Conservation (phyloP, 2,113 vertebrate genomes). For the Turnix velox region DNA sequence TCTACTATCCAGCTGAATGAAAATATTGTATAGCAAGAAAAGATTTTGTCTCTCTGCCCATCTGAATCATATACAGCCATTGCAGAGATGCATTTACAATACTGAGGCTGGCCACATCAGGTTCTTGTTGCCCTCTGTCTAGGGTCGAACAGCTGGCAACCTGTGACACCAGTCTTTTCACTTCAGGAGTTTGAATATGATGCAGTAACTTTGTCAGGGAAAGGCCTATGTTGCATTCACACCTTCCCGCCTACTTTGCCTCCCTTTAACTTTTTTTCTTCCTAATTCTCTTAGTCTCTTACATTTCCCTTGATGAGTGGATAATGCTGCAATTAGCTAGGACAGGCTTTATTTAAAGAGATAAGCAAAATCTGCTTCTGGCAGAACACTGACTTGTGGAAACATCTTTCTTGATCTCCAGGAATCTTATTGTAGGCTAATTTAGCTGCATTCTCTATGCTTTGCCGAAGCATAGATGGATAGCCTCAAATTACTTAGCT, state of each 20-base stretch:
- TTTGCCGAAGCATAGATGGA: neutral
- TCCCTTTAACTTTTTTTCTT: neutral
- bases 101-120: neutral
- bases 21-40: neutral
- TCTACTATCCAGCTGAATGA: neutral
- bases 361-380: neutral
- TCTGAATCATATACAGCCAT: neutral
- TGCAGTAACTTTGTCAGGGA: neutral
- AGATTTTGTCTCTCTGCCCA: neutral
- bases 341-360: neutral
- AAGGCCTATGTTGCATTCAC: neutral
- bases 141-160: neutral
- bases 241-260: neutral
- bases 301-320: neutral
- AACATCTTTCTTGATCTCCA: neutral
- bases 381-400: neutral
- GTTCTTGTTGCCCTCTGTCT: neutral
- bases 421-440: neutral
- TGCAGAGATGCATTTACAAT: neutral
- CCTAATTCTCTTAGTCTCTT: neutral
- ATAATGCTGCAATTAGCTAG: neutral
- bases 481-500: neutral
- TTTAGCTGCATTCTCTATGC: neutral
- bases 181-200: neutral
- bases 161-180: neutral